Evolutionary conservation across 2,113 vertebrate genomes (phyloP), one percentile per base, ranked within the genome.

Genomic region (Piaya cayana): DNA sequence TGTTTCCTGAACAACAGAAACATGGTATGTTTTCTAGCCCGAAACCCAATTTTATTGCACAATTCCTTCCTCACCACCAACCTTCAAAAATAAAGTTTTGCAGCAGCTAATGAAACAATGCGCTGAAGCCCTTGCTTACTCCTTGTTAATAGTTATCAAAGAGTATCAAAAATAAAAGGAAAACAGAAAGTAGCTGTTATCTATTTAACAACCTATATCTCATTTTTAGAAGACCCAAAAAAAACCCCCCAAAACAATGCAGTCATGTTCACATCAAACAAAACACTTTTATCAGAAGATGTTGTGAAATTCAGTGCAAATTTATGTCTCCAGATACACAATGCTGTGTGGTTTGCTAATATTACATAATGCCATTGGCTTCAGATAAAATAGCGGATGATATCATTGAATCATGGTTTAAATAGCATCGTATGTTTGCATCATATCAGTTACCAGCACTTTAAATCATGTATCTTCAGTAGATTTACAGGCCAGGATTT

Each of bases 391-490:
- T 16, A 82, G 27, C 45, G 50, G 43, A 88, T 90, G 63, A 27
- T 21, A 43, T 80, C 13, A 64, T 2, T 29, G 50, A 50, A 53
- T 85, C 37, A 62, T 42, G 37, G 22, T 86, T 87, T 92, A 55
- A 95, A 76, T 79, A 32, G 21, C 43, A 77, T 64, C 34, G 4
- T 56, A 32, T 49, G 18, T 94, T 93, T 82, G 58, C 50, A 58
- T 85, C 79, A 21, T 91, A 94, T 52, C 94, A 81, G 16, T 74
- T 83, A 49, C 9, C 36, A 92, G 74, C 79, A 90, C 86, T 96
- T 96, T 85, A 93, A 87, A 36, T 81, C 72, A 11, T 26, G 2
- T 86, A 68, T 43, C 76, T 70, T 82, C 42, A 64, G 2, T 56
- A 72, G 68, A 85, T 90, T 82, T 84, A 85, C 59, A 80, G 67